Percentiles rank a stretch among this genome's conserved stretches.
Evolutionary conservation across 2,113 vertebrate genomes (phyloP).

Genomic region (Urocitellus parryii): DNA sequence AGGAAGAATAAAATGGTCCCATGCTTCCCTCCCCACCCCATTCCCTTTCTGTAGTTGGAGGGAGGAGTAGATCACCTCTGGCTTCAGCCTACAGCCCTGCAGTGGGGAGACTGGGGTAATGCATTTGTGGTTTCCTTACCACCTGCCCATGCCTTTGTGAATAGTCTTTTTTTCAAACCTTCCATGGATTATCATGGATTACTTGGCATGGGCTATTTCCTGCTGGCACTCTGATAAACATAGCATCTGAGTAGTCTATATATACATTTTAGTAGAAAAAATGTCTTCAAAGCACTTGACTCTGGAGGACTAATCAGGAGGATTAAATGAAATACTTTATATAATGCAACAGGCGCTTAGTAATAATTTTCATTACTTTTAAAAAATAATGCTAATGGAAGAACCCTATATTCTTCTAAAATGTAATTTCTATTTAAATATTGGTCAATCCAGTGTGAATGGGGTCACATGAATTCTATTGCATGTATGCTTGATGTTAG

Average conservation of each 20-base stretch:
- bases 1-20: not conserved
- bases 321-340: not conserved
- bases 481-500: not conserved
- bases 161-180: not conserved
- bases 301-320: not conserved
- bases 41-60: not conserved
- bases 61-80: too few species aligned
- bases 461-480: not conserved
- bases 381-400: not conserved
- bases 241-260: not conserved
- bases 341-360: not conserved
- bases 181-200: not conserved
- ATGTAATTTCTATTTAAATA: not conserved
- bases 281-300: not conserved
- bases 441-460: not conserved
- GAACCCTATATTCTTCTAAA: conserved; percentile 30
- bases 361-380: not conserved
- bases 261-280: not conserved
- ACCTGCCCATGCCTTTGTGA: not conserved
- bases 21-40: not conserved
- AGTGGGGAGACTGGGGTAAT: too few species aligned
- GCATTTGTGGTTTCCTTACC: not conserved
- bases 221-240: not conserved
- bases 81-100: not conserved
- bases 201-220: not conserved